Base-by-base conservation (phyloP, 2,797 vertebrate species). In the Cygnus olor region DNA sequence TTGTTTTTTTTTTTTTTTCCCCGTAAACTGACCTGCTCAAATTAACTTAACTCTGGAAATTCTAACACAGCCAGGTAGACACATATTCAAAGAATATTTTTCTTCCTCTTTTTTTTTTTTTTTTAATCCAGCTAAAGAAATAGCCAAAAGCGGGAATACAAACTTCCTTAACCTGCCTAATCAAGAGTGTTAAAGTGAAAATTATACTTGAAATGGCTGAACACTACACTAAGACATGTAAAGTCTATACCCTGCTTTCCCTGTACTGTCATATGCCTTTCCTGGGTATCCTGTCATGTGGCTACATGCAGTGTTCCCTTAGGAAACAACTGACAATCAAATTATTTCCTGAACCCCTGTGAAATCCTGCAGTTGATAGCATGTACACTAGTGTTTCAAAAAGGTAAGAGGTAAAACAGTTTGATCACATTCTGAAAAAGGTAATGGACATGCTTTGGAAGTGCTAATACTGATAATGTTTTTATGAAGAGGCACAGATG, bases 201-300 rank as follows among this genome's bases (percentile, higher is more conserved):
- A 18, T 19, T 30, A 42, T 22, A 28, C 13, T 32, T n/a, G 36
- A 25, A 76, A 60, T 10, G 32, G 30, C 6, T 69, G 36, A 30
- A 25, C 1, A 1, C 2, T 30, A 20, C 0, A 0, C 20, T 81
- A 49, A 27, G n/a, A 27, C 14, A n/a, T 10, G 40, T n/a, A 10
- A 45, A 69, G 38, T 12, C 25, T 27, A 6, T 14, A 7, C 21
- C 60, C 20, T 36, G 18, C 34, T 6, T 30, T 30, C 14, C 28
- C 40, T 3, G 2, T 14, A 16, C 64, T n/a, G 7, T 40, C 54
- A 76, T 42, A 61, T 13, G 32, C 10, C 56, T 77, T 56, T 47
- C 34, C 22, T 44, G 56, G 7, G 20, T 27, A 5, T 58, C 36
- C 53, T 73, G 11, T 30, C 2, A 11, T 6, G 14, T 24, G 20